Conservation (phyloP, 2,113 vertebrate genomes). For the Archocentrus centrarchus region DNA sequence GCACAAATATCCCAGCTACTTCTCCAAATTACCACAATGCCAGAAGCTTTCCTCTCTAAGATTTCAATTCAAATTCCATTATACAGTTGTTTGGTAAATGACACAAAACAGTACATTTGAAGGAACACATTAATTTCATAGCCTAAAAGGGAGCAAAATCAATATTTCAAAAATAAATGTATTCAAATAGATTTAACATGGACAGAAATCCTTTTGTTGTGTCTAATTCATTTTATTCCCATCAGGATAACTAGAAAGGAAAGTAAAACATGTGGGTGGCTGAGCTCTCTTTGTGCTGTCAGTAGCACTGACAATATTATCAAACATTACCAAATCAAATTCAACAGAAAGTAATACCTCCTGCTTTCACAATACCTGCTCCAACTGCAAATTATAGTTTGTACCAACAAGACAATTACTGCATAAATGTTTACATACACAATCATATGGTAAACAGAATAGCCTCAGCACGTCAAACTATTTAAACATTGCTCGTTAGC, state of each 20-base stretch:
- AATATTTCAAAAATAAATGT: not conserved
- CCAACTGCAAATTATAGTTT: not conserved
- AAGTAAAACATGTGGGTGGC: not conserved
- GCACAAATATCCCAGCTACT: not conserved
- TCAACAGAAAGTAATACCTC: not conserved
- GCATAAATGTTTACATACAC: not conserved
- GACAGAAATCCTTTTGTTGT: not conserved
- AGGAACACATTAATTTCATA: not conserved
- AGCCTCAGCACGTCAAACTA: not conserved
- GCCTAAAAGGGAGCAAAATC: not conserved
- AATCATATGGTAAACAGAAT: not conserved
- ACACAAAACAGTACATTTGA: not conserved
- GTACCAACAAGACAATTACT: not conserved
- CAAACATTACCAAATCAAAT: not conserved
- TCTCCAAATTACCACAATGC: not conserved
- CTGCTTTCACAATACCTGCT: not conserved
- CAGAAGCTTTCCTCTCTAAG: not conserved
- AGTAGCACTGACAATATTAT: not conserved
- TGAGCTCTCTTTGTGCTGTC: not conserved
- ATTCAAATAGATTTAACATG: not conserved
- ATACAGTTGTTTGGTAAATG: not conserved
- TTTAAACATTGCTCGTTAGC: not conserved
- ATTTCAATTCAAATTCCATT: not conserved
- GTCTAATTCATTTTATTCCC: not conserved
- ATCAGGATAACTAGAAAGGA: not conserved